These are phyloP conservation scores for Echiichthys vipera DNA, from an alignment of 2,797 vertebrate genomes.

Conservation along the genomic window DNA sequence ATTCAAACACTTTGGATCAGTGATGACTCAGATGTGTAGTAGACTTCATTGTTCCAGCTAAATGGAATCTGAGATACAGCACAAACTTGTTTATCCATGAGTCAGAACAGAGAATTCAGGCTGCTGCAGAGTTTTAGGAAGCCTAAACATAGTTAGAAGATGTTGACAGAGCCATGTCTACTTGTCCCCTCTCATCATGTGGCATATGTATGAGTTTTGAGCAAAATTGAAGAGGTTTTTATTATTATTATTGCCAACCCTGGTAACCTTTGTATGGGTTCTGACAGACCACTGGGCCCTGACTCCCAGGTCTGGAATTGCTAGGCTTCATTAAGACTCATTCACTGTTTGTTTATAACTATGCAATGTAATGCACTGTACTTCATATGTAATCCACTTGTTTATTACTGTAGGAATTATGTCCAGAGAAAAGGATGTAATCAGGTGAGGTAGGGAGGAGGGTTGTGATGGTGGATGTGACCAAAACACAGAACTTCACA, in stretches of 20 bases:
- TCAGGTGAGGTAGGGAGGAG: no score
- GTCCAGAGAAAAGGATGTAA: no score
- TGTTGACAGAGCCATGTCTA: not conserved
- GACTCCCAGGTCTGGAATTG: not conserved
- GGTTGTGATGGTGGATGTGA: no score
- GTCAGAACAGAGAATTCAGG: slow-evolving; percentile 5
- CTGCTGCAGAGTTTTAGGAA: not conserved
- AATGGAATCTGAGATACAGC: slow-evolving; percentile 4
- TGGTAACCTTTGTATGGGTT: not conserved
- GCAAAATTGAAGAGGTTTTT: no score
- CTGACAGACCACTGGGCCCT: no score
- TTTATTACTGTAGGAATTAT: no score
- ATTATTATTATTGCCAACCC: not conserved
- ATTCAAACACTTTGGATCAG: slow-evolving; percentile 13
- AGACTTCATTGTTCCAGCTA: not conserved
- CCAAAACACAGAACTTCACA: no score
- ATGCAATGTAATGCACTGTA: no score
- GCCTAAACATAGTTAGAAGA: not conserved
- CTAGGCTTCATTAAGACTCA: no score
- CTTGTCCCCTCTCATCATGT: not conserved
- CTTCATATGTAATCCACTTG: no score
- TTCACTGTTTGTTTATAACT: no score
- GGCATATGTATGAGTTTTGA: not conserved
- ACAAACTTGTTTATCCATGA: slow-evolving; percentile 6
- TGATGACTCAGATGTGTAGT: slow-evolving; percentile 18